These are phyloP conservation scores for Ictalurus furcatus DNA, from an alignment of 2,113 vertebrate genomes.

Conservation along the genomic window DNA sequence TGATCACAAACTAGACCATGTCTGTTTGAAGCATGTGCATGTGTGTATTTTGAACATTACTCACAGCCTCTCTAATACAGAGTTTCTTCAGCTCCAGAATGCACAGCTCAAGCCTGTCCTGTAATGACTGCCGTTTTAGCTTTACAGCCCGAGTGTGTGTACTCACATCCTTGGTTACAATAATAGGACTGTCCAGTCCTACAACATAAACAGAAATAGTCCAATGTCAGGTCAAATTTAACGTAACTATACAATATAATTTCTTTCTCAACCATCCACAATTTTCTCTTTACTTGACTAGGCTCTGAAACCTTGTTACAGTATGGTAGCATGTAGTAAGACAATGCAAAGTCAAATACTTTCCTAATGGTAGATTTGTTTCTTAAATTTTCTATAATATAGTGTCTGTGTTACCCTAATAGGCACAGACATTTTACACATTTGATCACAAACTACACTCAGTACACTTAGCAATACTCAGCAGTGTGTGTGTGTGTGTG, in stretches of 20 bases:
- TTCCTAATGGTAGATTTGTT: too few relatives aligned
- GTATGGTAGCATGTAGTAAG: too few relatives aligned
- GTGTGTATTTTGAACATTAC: conserved; percentile 46
- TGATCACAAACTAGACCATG: background rate
- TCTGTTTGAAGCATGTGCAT: conserved; percentile 2
- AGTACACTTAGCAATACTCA: too few relatives aligned
- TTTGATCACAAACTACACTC: too few relatives aligned
- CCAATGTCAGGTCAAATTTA: background rate
- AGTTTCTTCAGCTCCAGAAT: conserved; percentile 83
- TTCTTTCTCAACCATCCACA: background rate
- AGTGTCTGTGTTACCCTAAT: too few relatives aligned
- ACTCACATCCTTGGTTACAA: conserved; percentile 77
- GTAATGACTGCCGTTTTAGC: conserved; percentile 79
- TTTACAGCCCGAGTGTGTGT: conserved; percentile 77
- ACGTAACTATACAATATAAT: background rate
- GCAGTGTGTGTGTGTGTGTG: too few relatives aligned
- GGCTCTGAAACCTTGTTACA: too few relatives aligned
- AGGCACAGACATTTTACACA: too few relatives aligned
- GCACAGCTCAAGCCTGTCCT: conserved; percentile 79
- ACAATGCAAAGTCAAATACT: too few relatives aligned
- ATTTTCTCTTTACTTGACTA: too few relatives aligned
- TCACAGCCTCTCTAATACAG: conserved; percentile 88
- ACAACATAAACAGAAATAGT: conserved; percentile 38
- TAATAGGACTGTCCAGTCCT: conserved; percentile 81
- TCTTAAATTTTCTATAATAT: too few relatives aligned